These are phyloP conservation scores for Pemphigus obesinymphae DNA, from an alignment of 1,140 invertebrate species.

Conservation along the genomic window DNA sequence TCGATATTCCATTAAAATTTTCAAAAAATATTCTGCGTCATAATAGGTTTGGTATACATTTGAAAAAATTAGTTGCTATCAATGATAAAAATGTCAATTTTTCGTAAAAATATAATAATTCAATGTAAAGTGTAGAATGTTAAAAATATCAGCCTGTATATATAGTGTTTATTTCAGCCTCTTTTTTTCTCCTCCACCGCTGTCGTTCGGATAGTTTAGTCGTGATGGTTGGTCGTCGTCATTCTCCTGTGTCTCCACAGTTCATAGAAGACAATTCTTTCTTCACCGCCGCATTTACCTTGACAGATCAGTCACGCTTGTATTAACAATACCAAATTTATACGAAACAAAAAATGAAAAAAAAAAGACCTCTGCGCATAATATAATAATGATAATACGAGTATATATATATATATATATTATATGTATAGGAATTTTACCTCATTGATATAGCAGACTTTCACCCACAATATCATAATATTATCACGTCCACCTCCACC, in stretches of 20 bases:
- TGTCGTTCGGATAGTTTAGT: not conserved
- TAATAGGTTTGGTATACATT: no score
- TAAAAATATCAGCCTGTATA: no score
- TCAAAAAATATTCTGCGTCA: no score
- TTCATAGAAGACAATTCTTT: slow-evolving; percentile 4
- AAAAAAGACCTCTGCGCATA: not conserved
- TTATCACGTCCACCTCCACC: no score
- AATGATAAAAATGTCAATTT: no score
- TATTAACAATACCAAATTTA: slow-evolving; percentile 35
- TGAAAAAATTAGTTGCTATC: no score
- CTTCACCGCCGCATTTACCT: not conserved
- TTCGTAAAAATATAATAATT: no score
- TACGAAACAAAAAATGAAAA: not conserved
- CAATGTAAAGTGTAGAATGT: no score
- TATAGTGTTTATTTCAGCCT: not conserved
- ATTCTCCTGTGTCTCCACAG: not conserved
- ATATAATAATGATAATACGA: not conserved
- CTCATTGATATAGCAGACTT: not conserved
- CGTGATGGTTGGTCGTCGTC: slow-evolving; percentile 4
- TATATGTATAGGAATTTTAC: no score
- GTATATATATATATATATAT: not conserved
- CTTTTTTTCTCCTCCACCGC: not conserved
- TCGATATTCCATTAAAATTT: no score
- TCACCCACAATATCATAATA: no score
- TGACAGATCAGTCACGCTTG: slow-evolving; percentile 34